phyloP scores from a whole-genome alignment of 2,888 invertebrate genomes.

The Stratiomys singularior region DNA sequence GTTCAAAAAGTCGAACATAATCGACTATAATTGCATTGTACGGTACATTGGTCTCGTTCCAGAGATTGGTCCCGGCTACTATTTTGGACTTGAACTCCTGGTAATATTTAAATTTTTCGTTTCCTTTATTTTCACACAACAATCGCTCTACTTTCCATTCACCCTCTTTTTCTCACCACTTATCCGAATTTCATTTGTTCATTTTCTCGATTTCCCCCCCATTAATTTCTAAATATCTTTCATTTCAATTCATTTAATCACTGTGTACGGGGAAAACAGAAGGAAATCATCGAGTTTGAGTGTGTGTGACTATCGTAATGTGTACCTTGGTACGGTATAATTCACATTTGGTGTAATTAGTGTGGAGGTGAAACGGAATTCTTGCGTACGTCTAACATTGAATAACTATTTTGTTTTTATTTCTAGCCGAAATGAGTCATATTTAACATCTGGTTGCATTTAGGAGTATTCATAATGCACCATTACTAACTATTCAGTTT shows the following conservation, averaged over 20 bases:
- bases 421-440: too few relatives aligned
- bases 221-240: slow-evolving; percentile 3
- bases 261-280: too few relatives aligned
- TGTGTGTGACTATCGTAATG: neutral
- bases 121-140: slow-evolving; percentile 21
- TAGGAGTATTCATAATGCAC: too few relatives aligned
- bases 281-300: neutral
- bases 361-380: too few relatives aligned
- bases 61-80: slow-evolving; percentile 68
- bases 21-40: slow-evolving; percentile 64
- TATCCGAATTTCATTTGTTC: neutral
- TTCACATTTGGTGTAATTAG: too few relatives aligned
- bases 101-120: slow-evolving; percentile 59
- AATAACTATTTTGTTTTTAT: too few relatives aligned
- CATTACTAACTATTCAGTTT: too few relatives aligned
- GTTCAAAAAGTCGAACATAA: slow-evolving; percentile 53
- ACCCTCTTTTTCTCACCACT: neutral
- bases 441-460: too few relatives aligned
- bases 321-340: too few relatives aligned
- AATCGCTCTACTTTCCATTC: neutral
- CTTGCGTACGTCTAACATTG: too few relatives aligned
- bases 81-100: slow-evolving; percentile 70
- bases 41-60: slow-evolving; percentile 68
- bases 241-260: neutral
- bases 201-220: slow-evolving; percentile 1